Percentiles rank a stretch among this genome's conserved stretches.
phyloP scores from a whole-genome alignment of 2,888 invertebrate species.

The Heliconius aoede region DNA sequence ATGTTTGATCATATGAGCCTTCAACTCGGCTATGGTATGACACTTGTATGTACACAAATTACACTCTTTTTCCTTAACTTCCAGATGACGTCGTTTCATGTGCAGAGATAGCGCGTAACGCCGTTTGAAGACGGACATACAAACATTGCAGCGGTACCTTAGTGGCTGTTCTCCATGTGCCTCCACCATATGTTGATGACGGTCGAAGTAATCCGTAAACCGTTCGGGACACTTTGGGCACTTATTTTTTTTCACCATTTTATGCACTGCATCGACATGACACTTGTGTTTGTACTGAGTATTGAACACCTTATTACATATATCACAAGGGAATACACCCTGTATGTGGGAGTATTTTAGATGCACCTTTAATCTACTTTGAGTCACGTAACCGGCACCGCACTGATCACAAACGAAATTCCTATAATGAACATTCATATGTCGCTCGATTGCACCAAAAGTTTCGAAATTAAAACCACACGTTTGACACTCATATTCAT shows the following conservation, averaged over 20 bases:
- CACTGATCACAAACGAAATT: slow-evolving; percentile 71
- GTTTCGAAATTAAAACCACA: slow-evolving; percentile 69
- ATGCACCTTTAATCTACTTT: slow-evolving; percentile 67
- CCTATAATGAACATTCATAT: slow-evolving; percentile 73
- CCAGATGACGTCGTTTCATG: slow-evolving; percentile 69
- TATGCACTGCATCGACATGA: slow-evolving; percentile 67
- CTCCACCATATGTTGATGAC: slow-evolving; percentile 70
- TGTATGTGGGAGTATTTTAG: slow-evolving; percentile 62
- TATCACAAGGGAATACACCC: slow-evolving; percentile 62
- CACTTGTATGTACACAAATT: slow-evolving; percentile 62
- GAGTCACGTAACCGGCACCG: slow-evolving; percentile 68
- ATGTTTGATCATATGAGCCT: slow-evolving; percentile 60
- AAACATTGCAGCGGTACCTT: slow-evolving; percentile 68
- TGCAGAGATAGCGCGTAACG: slow-evolving; percentile 60
- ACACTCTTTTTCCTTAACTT: slow-evolving; percentile 61
- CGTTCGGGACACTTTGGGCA: slow-evolving; percentile 68
- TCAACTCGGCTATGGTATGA: slow-evolving; percentile 57
- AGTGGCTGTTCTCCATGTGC: slow-evolving; percentile 64
- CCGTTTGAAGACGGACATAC: slow-evolving; percentile 53
- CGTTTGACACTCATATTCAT: slow-evolving; percentile 63
- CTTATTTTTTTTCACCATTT: slow-evolving; percentile 64
- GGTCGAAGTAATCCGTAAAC: slow-evolving; percentile 66
- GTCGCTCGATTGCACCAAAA: slow-evolving; percentile 67
- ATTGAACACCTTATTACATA: slow-evolving; percentile 65
- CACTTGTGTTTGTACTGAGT: slow-evolving; percentile 65